phyloP scores from a whole-genome alignment of 2,113 vertebrate species.

The Callionymus lyra region DNA sequence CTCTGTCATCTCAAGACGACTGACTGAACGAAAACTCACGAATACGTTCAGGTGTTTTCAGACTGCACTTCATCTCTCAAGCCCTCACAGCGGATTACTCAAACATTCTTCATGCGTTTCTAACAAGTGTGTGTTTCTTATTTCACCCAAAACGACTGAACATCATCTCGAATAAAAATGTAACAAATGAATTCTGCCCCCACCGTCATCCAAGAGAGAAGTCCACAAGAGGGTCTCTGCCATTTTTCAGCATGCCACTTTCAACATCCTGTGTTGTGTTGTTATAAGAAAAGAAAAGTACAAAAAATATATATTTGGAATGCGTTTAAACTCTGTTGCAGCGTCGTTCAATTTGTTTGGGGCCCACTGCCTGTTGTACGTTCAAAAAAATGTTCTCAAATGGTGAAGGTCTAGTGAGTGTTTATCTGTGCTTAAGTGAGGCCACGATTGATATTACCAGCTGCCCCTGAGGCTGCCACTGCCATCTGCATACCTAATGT shows the following conservation, averaged over 20 bases:
- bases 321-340: slow-evolving; percentile 68
- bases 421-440: slow-evolving; percentile 66
- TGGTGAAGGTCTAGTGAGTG: slow-evolving; percentile 66
- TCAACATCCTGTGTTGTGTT: slow-evolving; percentile 70
- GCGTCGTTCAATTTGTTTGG: slow-evolving; percentile 61
- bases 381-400: slow-evolving; percentile 53
- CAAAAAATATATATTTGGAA: slow-evolving; percentile 50
- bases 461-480: slow-evolving; percentile 57
- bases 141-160: slow-evolving; percentile 21
- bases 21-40: slow-evolving; percentile 22
- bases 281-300: slow-evolving; percentile 32
- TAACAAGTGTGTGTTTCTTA: slow-evolving; percentile 28
- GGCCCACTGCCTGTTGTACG: slow-evolving; percentile 44
- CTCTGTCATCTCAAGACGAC: slow-evolving; percentile 14
- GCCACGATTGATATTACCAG: slow-evolving; percentile 56
- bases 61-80: slow-evolving; percentile 35
- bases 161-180: slow-evolving; percentile 24
- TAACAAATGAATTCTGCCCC: slow-evolving; percentile 17
- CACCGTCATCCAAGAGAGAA: slow-evolving; percentile 23
- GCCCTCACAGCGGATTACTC: slow-evolving; percentile 29
- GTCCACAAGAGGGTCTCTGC: slow-evolving; percentile 48
- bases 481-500: slow-evolving; percentile 49
- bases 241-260: slow-evolving; percentile 71
- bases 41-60: slow-evolving; percentile 37
- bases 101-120: slow-evolving; percentile 30